phyloP scores from a whole-genome alignment of 2,797 vertebrate genomes.

The Mallotus villosus region DNA sequence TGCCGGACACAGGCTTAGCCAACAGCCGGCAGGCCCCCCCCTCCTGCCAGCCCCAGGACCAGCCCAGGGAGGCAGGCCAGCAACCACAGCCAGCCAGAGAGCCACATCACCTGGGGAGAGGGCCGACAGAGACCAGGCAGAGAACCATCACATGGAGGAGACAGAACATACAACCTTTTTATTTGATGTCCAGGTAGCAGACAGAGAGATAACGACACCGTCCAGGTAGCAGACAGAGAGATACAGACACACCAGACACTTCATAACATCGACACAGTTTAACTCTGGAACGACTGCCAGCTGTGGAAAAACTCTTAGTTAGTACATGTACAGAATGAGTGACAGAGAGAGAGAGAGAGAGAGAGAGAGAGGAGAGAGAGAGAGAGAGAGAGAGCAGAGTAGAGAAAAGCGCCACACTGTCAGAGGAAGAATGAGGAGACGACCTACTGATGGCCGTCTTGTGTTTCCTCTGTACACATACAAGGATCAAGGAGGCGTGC shows the following conservation, averaged over 20 bases:
- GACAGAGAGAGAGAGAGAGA: neutral
- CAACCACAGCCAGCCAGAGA: constrained; percentile 39
- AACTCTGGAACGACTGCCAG: too few species aligned
- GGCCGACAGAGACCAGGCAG: neutral
- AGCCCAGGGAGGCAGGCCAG: constrained; percentile 37
- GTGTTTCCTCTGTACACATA: too few species aligned
- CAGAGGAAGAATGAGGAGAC: too few species aligned
- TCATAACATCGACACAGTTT: too few species aligned
- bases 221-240: neutral
- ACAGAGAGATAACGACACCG: neutral
- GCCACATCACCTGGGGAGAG: constrained; percentile 41
- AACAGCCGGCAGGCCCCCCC: constrained; percentile 38
- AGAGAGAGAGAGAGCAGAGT: neutral
- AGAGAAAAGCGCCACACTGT: neutral
- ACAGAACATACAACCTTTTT: constrained; percentile 3
- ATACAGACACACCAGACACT: neutral
- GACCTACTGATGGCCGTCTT: too few species aligned
- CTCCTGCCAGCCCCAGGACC: constrained; percentile 15
- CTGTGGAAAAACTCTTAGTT: too few species aligned
- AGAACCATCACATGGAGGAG: constrained; percentile 22
- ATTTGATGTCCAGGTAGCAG: neutral
- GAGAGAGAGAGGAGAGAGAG: neutral
- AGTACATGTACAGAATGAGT: neutral
- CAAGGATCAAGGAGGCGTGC: too few species aligned
- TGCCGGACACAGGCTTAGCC: constrained; percentile 41